Conservation (phyloP, 2,113 vertebrate genomes). For the Tyto alba region DNA sequence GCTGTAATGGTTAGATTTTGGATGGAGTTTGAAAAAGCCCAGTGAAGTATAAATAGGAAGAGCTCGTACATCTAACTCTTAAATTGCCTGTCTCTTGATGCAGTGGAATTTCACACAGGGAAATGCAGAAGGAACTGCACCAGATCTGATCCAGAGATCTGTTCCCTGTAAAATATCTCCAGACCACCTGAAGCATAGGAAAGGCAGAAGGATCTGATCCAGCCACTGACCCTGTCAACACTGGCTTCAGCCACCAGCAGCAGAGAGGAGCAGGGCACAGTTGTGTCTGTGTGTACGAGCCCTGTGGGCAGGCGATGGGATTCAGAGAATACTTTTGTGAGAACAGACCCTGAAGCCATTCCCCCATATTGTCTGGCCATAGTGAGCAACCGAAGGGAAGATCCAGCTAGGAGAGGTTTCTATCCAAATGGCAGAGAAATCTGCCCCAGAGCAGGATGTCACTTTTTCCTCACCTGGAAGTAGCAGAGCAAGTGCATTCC, state of each 20-base stretch:
- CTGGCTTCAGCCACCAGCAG: not conserved
- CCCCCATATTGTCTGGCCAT: not conserved
- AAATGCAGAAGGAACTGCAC: not conserved
- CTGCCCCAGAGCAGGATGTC: no score
- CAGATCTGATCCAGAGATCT: not conserved
- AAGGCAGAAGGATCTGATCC: not conserved
- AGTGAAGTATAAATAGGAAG: not conserved
- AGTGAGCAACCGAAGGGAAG: not conserved
- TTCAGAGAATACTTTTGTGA: not conserved
- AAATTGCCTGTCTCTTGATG: not conserved
- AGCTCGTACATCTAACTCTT: not conserved
- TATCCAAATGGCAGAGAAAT: not conserved
- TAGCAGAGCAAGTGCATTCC: not conserved
- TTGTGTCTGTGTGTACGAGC: rapidly evolving
- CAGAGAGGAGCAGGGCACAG: rapidly evolving
- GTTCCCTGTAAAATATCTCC: not conserved
- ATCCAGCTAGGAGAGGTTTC: not conserved
- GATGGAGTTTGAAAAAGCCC: not conserved
- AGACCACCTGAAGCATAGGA: not conserved
- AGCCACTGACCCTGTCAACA: not conserved
- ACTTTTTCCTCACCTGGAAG: not conserved
- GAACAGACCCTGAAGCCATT: not conserved
- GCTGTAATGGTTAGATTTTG: not conserved
- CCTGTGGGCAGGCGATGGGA: rapidly evolving
- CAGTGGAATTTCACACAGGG: not conserved